Percentiles rank a stretch among this genome's conserved stretches.
phyloP scores from a whole-genome alignment of 2,113 vertebrate genomes.

The Fulmarus glacialis region DNA sequence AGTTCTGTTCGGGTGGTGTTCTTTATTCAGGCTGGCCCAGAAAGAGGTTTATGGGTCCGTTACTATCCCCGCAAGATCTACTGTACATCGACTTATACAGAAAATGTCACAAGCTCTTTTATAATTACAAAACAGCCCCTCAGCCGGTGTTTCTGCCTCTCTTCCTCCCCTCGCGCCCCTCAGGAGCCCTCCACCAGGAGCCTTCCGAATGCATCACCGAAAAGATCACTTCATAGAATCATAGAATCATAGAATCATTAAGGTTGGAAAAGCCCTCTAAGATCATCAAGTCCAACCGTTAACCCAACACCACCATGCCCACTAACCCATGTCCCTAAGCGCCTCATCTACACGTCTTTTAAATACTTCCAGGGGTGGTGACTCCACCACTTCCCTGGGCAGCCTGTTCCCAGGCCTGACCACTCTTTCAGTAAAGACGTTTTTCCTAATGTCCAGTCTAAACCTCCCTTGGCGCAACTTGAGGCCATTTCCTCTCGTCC shows the following conservation, averaged over 20 bases:
- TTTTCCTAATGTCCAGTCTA: too few relatives aligned
- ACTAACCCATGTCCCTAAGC: too few relatives aligned
- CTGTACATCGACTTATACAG: fast-evolving
- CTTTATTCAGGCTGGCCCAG: background rate
- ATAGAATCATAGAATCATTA: too few relatives aligned
- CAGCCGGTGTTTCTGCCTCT: background rate
- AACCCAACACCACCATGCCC: too few relatives aligned
- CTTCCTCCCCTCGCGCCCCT: background rate
- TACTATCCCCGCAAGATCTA: background rate
- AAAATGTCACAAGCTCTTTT: background rate
- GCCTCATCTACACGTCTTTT: fast-evolving
- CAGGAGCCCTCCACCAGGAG: background rate
- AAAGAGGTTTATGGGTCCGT: background rate
- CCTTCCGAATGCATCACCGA: background rate
- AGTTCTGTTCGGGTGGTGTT: background rate
- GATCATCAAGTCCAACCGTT: too few relatives aligned
- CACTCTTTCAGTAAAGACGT: too few relatives aligned
- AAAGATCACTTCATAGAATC: background rate
- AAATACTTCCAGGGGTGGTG: background rate
- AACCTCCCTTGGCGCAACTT: too few relatives aligned
- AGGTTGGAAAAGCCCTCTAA: too few relatives aligned
- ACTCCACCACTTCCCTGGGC: background rate
- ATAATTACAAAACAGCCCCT: background rate
- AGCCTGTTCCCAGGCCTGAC: background rate
- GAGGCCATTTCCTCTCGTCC: too few relatives aligned